Conservation (phyloP, 1,140 invertebrate species). For the Leptoteleia sp. region DNA sequence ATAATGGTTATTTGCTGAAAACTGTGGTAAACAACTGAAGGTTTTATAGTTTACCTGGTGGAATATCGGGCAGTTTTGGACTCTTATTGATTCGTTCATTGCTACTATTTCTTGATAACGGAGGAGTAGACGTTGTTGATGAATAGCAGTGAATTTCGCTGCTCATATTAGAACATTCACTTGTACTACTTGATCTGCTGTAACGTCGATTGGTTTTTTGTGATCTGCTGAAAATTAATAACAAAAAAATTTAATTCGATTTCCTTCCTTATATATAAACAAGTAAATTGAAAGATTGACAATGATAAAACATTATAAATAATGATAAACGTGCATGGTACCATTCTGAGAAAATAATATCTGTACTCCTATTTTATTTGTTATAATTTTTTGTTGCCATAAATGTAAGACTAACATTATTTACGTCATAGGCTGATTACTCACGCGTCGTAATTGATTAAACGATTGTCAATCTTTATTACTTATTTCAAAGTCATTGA, state of each 20-base stretch:
- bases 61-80: constrained; percentile 69
- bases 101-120: constrained; percentile 77
- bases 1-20: too few relatives aligned
- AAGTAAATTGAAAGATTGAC: neutral
- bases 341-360: too few relatives aligned
- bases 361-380: neutral
- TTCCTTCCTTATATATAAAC: neutral
- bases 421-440: constrained; percentile 28
- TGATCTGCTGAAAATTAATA: constrained; percentile 70
- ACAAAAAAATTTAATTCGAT: neutral
- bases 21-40: too few relatives aligned
- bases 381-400: constrained; percentile 28
- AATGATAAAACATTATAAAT: too few relatives aligned
- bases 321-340: too few relatives aligned
- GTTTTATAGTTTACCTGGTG: constrained; percentile 63
- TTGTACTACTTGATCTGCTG: constrained; percentile 78
- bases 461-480: constrained; percentile 14
- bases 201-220: constrained; percentile 74
- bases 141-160: constrained; percentile 79
- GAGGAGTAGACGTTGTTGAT: constrained; percentile 77
- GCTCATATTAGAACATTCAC: constrained; percentile 79
- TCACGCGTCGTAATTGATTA: constrained; percentile 31
- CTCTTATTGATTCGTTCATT: constrained; percentile 75
- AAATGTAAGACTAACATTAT: constrained; percentile 32
- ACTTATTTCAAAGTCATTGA: neutral